Evolutionary conservation across 2,113 vertebrate genomes (phyloP).

Genomic region (Hyperopisus bebe): DNA sequence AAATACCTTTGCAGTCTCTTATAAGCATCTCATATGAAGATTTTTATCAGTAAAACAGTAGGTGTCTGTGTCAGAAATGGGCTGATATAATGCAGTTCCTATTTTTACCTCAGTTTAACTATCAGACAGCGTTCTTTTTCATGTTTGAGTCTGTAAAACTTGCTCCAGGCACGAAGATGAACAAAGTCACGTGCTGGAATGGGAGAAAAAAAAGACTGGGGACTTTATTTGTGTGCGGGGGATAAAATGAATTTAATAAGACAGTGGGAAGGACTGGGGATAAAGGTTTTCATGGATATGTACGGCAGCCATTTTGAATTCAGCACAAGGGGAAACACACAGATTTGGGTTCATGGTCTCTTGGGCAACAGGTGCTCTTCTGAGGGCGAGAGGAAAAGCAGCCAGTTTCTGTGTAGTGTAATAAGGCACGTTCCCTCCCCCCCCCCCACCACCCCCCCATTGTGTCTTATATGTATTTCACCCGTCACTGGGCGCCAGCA

Average conservation of each 20-base stretch:
- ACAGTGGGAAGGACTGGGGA: neutral
- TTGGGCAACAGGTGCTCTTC: neutral
- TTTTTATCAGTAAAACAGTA: neutral
- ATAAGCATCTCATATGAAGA: neutral
- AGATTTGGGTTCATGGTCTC: neutral
- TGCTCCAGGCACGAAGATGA: neutral
- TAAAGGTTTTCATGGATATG: neutral
- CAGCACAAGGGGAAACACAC: neutral
- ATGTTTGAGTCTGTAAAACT: neutral
- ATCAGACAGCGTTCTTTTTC: neutral
- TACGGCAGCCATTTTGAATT: neutral
- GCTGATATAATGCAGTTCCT: neutral
- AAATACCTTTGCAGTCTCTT: neutral
- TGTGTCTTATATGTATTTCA: neutral
- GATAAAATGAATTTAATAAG: neutral
- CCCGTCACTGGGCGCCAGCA: neutral
- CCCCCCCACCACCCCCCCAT: neutral
- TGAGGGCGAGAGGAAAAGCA: neutral
- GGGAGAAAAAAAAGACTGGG: neutral
- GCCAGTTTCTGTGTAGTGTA: neutral
- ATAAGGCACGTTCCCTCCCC: neutral
- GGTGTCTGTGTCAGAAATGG: neutral
- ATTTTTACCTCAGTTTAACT: neutral
- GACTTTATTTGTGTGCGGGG: neutral
- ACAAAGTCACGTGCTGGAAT: neutral